Conservation (phyloP, 2,797 vertebrate species). For the Halcyon smyrnensis region DNA sequence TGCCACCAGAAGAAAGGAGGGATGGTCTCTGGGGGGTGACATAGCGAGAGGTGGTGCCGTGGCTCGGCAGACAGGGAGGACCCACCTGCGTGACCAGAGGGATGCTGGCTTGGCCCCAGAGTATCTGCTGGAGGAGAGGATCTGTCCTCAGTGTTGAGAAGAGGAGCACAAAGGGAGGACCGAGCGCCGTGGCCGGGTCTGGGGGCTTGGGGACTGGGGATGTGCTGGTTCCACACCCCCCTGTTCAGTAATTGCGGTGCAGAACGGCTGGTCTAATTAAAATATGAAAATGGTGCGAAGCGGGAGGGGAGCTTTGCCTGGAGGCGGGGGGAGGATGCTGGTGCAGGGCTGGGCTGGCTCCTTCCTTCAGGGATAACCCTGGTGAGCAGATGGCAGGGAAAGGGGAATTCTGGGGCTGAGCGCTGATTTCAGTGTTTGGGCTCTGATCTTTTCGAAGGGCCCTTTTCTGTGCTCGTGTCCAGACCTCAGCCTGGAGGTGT, state of each 20-base stretch:
- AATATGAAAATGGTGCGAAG: background rate
- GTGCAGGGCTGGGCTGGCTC: background rate
- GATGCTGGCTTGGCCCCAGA: background rate
- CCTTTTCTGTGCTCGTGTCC: background rate
- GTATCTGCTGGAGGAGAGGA: background rate
- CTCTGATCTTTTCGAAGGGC: background rate
- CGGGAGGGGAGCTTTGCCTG: background rate
- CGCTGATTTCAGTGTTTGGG: fast-evolving
- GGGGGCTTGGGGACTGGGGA: background rate
- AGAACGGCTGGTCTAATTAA: slow-evolving; percentile 15
- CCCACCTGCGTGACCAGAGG: background rate
- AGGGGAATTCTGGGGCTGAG: fast-evolving
- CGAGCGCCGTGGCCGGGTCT: background rate
- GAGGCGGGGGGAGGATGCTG: background rate
- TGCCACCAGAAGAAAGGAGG: background rate
- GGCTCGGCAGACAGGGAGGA: background rate
- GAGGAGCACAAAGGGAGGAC: background rate
- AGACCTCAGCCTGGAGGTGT: fast-evolving
- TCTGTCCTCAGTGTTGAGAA: background rate
- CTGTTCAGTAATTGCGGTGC: background rate
- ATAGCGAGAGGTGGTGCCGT: background rate
- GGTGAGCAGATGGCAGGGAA: fast-evolving
- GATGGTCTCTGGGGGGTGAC: background rate
- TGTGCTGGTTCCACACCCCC: background rate
- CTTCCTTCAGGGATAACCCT: background rate